Evolutionary conservation across 2,888 invertebrate species (phyloP), one percentile per base, ranked within the genome.

Genomic region (Unio pictorum): DNA sequence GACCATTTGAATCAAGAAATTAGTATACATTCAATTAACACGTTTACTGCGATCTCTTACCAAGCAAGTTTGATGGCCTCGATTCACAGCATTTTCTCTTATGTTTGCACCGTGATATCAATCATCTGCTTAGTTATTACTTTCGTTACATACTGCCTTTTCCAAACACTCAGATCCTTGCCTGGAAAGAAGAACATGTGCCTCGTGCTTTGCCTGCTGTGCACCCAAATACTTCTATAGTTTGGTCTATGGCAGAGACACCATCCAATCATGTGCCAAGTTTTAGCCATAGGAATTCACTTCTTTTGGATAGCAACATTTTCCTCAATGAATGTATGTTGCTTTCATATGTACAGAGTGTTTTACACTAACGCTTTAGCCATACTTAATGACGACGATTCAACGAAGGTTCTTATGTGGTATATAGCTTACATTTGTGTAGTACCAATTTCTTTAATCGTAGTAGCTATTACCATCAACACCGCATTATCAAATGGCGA

Each of bases 171-270:
- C 28, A 60, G 78, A 58, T 80, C 75, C 5, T 45, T 78, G 17
- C 81, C 81, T 0, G 83, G 81, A 0, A 74, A 72, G 55, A 81
- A 78, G 58, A 82, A 78, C 17, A 80, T 81, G 78, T 73, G 69
- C 28, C 58, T 83, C 20, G 69, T 75, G 11, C 55, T 73, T 18
- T 68, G 71, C 4, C 68, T 83, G 8, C 76, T 81, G 11, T 59
- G 68, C 30, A 78, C 83, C 3, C 78, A 81, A 56, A n/a, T 72
- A 8, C 63, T 74, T 17, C 66, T 81, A 11, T 72, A 77, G 58
- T 67, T 79, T 56, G 78, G 80, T 17, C 55, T 74, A 1, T 64
- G 56, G 55, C 59, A 61, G 55, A 68, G 63, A 55, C 59, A 60
- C 15, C 30, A 45, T 54, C 55, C 55, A 0, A 54, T 54, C 15